phyloP scores from a whole-genome alignment of 2,888 invertebrate genomes.

The Eupithecia abbreviata region DNA sequence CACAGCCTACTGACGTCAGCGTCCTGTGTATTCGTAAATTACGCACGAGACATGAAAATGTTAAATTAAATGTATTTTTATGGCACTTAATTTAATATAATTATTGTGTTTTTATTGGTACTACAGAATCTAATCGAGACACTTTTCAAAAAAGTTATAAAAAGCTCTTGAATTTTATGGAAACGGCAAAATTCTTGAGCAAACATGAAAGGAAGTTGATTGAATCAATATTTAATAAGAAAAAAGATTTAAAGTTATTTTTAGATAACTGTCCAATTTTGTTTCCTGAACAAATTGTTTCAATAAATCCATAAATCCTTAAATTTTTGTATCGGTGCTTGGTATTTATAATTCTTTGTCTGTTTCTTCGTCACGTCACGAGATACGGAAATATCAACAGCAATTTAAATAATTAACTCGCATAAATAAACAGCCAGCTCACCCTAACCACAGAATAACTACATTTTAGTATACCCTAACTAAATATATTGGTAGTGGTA shows the following conservation, averaged over 20 bases:
- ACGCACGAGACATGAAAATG: too few relatives aligned
- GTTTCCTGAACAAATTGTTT: not conserved
- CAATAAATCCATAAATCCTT: not conserved
- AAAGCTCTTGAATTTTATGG: not conserved
- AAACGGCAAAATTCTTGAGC: not conserved
- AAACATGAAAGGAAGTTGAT: not conserved
- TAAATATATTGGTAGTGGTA: conserved; percentile 13
- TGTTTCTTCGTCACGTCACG: too few relatives aligned
- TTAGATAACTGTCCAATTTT: not conserved
- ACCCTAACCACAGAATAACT: not conserved
- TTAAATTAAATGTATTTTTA: too few relatives aligned
- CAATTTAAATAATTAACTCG: not conserved
- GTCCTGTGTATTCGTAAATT: too few relatives aligned
- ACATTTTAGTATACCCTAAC: not conserved
- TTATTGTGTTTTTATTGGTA: too few relatives aligned
- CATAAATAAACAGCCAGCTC: not conserved
- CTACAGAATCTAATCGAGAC: too few relatives aligned
- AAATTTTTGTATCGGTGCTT: too few relatives aligned
- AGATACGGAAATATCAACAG: not conserved
- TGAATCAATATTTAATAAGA: not conserved
- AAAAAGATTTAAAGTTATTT: not conserved
- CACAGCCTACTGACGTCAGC: too few relatives aligned
- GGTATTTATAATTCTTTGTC: too few relatives aligned
- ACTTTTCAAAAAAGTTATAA: too few relatives aligned
- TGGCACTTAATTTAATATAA: too few relatives aligned